These are phyloP conservation scores for Adelges cooleyi DNA, from an alignment of 1,140 invertebrate species.

Conservation along the genomic window DNA sequence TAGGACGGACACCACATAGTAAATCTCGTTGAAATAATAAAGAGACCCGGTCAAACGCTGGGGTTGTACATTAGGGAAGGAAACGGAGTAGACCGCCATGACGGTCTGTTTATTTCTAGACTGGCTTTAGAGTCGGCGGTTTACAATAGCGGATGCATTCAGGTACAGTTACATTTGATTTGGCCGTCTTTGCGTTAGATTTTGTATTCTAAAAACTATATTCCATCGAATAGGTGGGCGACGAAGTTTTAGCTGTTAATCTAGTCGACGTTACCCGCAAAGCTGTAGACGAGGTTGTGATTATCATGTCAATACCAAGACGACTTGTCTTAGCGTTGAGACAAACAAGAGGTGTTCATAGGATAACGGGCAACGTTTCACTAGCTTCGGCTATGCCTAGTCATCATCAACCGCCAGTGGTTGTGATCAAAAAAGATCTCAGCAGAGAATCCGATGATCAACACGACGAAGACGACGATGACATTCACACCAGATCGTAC, in stretches of 20 bases:
- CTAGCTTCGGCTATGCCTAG: constrained; percentile 20
- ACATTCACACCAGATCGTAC: constrained; percentile 8
- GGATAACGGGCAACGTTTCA: constrained; percentile 9
- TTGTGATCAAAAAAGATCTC: constrained; percentile 83
- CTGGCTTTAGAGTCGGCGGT: constrained; percentile 94
- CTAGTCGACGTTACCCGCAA: constrained; percentile 93
- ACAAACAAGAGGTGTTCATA: constrained; percentile 38
- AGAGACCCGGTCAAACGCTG: constrained; percentile 94
- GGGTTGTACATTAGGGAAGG: constrained; percentile 96
- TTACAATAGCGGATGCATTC: constrained; percentile 88
- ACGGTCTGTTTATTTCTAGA: constrained; percentile 96
- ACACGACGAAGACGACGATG: constrained; percentile 32
- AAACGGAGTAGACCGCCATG: constrained; percentile 80
- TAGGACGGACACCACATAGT: constrained; percentile 71
- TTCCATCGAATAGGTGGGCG: constrained; percentile 61
- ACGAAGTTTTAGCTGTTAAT: constrained; percentile 96
- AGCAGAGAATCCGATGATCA: constrained; percentile 58
- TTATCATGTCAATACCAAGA: constrained; percentile 97
- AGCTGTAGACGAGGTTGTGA: constrained; percentile 96
- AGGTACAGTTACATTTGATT: constrained; percentile 41
- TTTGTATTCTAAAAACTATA: neutral
- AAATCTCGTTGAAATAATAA: constrained; percentile 97
- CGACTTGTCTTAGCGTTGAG: constrained; percentile 85
- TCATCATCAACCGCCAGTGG: constrained; percentile 64
- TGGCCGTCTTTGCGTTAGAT: neutral